A percentile compares a stretch with the other conserved stretches of the same genome.
Conservation (phyloP, 2,797 vertebrate species). For the Falco berigora region DNA sequence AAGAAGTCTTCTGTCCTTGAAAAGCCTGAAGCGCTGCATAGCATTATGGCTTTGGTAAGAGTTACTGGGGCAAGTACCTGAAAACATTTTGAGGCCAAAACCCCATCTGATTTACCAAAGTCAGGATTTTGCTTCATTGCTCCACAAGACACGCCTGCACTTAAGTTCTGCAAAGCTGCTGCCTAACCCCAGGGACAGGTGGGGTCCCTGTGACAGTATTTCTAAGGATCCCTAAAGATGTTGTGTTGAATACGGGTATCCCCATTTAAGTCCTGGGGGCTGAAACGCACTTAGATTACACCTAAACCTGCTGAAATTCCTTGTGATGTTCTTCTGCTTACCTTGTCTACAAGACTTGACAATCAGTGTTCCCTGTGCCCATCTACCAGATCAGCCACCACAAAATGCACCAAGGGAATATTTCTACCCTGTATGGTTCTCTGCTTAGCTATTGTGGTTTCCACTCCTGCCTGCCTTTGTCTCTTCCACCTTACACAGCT, state of each 20-base stretch:
- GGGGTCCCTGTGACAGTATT: neutral
- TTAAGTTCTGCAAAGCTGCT: neutral
- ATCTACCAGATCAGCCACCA: neutral
- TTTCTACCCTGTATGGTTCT: neutral
- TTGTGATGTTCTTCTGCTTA: neutral
- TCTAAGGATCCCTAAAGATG: neutral
- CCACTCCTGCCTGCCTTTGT: neutral
- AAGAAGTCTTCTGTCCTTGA: conserved; percentile 24
- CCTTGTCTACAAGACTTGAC: neutral
- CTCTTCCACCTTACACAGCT: neutral
- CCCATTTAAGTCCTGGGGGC: neutral
- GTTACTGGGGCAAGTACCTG: neutral
- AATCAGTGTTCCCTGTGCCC: neutral
- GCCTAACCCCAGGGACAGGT: neutral
- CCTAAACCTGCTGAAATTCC: neutral
- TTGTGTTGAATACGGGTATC: neutral
- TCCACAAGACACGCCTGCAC: neutral
- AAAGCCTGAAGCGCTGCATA: conserved; percentile 31
- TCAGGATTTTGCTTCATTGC: neutral
- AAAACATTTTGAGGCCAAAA: neutral
- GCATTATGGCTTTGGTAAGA: neutral
- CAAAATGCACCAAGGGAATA: neutral
- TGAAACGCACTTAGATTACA: neutral
- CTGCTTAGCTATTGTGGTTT: neutral
- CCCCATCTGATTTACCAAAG: neutral